phyloP scores from a whole-genome alignment of 2,888 invertebrate genomes.

The Drosophila kambysellisi region DNA sequence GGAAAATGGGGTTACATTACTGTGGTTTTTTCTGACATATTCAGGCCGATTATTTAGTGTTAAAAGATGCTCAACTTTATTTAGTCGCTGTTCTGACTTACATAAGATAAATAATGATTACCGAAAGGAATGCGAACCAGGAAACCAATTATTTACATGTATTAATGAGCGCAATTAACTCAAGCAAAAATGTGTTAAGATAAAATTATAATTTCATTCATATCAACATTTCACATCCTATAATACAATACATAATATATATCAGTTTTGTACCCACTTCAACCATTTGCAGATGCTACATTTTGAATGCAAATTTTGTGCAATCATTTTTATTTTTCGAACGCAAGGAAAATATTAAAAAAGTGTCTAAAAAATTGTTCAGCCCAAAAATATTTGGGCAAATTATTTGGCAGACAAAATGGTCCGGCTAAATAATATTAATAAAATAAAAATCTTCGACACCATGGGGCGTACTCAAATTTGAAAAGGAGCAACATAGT shows the following conservation, averaged over 20 bases:
- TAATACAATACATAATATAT: background rate
- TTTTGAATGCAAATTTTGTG: slow-evolving; percentile 11
- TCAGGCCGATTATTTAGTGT: slow-evolving; percentile 17
- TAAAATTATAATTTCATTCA: background rate
- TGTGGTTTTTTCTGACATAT: background rate
- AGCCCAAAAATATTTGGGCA: slow-evolving; percentile 21
- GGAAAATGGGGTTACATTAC: slow-evolving; percentile 43
- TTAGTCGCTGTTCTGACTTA: background rate
- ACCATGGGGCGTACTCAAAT: slow-evolving; percentile 21
- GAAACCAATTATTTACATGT: background rate
- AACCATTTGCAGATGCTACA: background rate
- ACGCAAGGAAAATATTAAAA: slow-evolving; percentile 16
- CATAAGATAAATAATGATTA: slow-evolving; percentile 24
- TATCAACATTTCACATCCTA: background rate
- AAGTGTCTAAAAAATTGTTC: slow-evolving; percentile 12
- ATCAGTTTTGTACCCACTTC: background rate
- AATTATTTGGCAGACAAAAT: slow-evolving; percentile 35
- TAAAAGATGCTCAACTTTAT: slow-evolving; percentile 9
- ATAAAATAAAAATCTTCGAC: slow-evolving; percentile 52
- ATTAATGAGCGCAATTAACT: slow-evolving; percentile 10
- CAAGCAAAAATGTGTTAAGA: slow-evolving; percentile 6
- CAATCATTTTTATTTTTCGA: background rate
- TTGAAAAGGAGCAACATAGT: slow-evolving; percentile 28
- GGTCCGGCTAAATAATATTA: slow-evolving; percentile 47
- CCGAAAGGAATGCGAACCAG: background rate